Evolutionary conservation across 2,888 invertebrate species (phyloP), one percentile per base, ranked within the genome.

Genomic region (Enoplolaimus lenunculus): DNA sequence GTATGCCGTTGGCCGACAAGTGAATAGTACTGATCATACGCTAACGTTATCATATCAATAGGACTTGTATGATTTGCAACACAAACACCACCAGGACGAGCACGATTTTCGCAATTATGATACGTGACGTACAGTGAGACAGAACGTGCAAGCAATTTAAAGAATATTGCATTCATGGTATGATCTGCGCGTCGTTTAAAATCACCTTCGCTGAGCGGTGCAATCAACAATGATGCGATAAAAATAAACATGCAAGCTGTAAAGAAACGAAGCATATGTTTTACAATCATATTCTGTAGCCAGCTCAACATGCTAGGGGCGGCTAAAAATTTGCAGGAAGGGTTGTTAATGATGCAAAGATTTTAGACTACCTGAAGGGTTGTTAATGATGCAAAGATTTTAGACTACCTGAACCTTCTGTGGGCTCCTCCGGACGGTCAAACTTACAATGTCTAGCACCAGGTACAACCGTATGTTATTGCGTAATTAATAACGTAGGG

Each of bases 31-130:
- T 66, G 28, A n/a, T 66, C 67, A n/a, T 21, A 21, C 7, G 28
- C 64, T n/a, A 62, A 30, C 30, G 34, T 34, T n/a, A 66, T 31
- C 67, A 66, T 66, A 66, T 66, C 67, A 30, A 66, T 30, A 33
- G 67, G 67, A 21, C 67, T 66, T 21, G 67, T 66, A 34, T 66
- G 67, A 30, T 66, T 66, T n/a, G 67, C 67, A 2, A 66, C 67
- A 33, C 67, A 66, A 33, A 66, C 33, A 13, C 28, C 67, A 33
- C 67, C 82, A 72, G 76, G 67, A n/a, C 3, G 28, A 3, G 67
- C 67, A 29, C 33, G 28, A 21, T 66, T 30, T 34, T 66, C 28
- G 3, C 13, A 3, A 31, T 66, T 66, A 34, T 66, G 67, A 33
- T 30, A 66, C 31, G 28, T 30, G 67, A 31, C 7, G n/a, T 30